Conservation (phyloP, 2,797 vertebrate species). For the Tragopan temminckii region DNA sequence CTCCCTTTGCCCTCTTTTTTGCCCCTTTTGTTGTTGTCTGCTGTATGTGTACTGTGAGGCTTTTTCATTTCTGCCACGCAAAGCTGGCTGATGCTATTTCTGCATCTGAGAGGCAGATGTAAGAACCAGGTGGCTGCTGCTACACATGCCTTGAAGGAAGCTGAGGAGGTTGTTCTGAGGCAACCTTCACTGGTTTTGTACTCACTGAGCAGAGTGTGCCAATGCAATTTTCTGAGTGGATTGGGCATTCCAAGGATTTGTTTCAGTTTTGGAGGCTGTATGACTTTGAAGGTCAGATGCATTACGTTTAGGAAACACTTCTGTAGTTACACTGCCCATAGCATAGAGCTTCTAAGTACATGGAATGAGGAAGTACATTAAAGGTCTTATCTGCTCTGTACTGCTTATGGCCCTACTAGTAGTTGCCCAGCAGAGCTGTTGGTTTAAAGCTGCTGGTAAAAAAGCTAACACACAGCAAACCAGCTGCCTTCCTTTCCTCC, state of each 20-base stretch:
- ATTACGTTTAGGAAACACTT: background rate
- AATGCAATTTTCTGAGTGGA: background rate
- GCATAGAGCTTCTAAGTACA: background rate
- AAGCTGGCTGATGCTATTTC: background rate
- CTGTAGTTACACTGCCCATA: background rate
- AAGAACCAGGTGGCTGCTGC: background rate
- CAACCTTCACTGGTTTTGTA: background rate
- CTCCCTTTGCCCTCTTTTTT: background rate
- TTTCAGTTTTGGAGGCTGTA: background rate
- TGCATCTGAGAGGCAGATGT: background rate
- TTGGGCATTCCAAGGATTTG: background rate
- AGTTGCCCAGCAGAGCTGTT: background rate
- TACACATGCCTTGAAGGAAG: background rate
- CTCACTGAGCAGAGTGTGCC: accelerated
- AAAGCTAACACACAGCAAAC: background rate
- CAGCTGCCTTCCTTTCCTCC: background rate
- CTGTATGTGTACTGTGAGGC: background rate
- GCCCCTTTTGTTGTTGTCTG: background rate
- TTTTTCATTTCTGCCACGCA: background rate
- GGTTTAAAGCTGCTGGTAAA: background rate
- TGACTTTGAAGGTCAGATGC: background rate
- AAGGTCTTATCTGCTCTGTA: background rate
- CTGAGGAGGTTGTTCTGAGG: background rate
- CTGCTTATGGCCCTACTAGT: background rate
- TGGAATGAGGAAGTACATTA: background rate